A percentile compares a stretch with the other conserved stretches of the same genome.
phyloP scores from a whole-genome alignment of 2,113 vertebrate species.

The Oceanites oceanicus region DNA sequence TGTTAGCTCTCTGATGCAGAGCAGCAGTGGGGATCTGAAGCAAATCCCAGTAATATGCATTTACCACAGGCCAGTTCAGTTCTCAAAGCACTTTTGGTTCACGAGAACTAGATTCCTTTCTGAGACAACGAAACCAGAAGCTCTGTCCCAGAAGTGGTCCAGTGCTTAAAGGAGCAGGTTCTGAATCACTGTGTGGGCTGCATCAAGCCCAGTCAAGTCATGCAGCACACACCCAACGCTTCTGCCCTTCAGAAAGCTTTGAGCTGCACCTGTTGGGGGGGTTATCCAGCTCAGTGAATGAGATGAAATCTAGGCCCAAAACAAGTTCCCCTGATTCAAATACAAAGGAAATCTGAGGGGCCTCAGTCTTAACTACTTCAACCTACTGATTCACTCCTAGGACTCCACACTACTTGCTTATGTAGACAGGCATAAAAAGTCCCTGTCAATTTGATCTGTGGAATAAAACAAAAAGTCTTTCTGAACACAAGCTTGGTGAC shows the following conservation, averaged over 20 bases:
- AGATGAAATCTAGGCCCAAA: not conserved
- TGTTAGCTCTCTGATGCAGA: not conserved
- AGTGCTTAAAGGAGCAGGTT: not conserved
- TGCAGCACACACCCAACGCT: not conserved
- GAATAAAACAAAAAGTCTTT: not conserved
- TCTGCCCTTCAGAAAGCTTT: not conserved
- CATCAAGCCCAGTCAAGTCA: not conserved
- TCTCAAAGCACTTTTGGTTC: not conserved
- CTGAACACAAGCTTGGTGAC: not conserved
- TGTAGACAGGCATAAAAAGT: not conserved
- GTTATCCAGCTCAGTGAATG: not conserved
- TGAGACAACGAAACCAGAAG: not conserved
- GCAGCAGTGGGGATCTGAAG: not conserved
- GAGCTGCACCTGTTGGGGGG: rapidly evolving
- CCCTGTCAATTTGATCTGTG: not conserved
- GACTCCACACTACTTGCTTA: not conserved
- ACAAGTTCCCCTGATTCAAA: not conserved
- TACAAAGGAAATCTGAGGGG: not conserved
- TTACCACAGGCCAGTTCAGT: not conserved
- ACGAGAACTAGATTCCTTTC: not conserved
- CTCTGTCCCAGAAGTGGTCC: not conserved
- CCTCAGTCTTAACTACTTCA: not conserved
- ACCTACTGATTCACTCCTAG: not conserved
- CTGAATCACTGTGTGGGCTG: not conserved
- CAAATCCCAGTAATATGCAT: not conserved